Conservation (phyloP, 2,797 vertebrate species). For the Pseudochirops cupreus region DNA sequence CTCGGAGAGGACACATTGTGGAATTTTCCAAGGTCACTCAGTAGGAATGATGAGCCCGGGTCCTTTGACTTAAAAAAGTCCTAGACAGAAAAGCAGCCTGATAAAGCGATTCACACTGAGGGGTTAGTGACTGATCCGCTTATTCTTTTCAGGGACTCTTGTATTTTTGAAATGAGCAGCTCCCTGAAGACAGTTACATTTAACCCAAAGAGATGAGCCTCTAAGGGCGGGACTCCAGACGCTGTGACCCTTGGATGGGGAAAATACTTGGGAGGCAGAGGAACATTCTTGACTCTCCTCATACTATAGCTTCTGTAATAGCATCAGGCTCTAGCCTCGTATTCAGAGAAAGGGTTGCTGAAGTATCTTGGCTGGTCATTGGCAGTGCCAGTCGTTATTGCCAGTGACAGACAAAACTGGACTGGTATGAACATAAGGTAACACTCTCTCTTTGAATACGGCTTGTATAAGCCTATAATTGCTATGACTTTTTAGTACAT, state of each 20-base stretch:
- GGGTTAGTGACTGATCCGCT: not conserved
- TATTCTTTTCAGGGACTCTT: constrained; percentile 36
- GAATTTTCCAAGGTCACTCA: not conserved
- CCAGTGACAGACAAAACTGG: constrained; percentile 8
- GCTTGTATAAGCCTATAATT: not conserved
- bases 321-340: not conserved
- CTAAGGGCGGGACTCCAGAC: not conserved
- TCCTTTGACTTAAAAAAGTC: not conserved
- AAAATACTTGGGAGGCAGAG: not conserved
- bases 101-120: not conserved
- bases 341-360: not conserved
- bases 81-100: not conserved
- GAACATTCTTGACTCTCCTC: not conserved
- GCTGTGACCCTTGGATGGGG: not conserved
- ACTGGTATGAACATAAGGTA: not conserved
- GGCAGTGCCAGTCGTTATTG: constrained; percentile 16
- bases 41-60: not conserved
- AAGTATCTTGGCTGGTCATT: not conserved
- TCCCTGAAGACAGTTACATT: not conserved
- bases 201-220: not conserved
- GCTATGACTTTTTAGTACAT: not conserved
- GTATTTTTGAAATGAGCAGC: not conserved
- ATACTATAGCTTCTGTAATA: not conserved
- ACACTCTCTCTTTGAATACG: not conserved
- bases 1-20: not conserved